Percentiles rank a stretch among this genome's conserved stretches.
phyloP scores from a whole-genome alignment of 2,888 invertebrate genomes.

The Volucella bombylans region DNA sequence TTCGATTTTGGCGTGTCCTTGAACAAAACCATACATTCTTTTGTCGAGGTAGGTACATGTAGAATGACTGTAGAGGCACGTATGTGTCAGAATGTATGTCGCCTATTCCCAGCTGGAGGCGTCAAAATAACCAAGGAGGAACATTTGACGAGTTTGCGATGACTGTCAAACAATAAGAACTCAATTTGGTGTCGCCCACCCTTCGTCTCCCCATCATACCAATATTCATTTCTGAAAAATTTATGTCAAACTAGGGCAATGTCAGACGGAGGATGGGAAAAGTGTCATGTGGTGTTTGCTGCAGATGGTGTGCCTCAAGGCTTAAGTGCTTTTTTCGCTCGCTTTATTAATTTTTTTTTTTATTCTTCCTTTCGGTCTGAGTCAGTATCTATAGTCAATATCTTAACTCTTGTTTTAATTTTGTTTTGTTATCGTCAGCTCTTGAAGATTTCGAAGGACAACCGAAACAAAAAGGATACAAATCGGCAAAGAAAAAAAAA shows the following conservation, averaged over 20 bases:
- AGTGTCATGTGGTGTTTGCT: background rate
- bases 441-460: background rate
- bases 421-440: background rate
- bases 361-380: too few species aligned
- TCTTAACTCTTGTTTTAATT: conserved; percentile 1
- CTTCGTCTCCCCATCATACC: too few species aligned
- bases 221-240: too few species aligned
- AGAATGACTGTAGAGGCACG: too few species aligned
- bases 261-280: background rate
- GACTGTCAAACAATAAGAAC: conserved; percentile 2
- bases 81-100: background rate
- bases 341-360: background rate
- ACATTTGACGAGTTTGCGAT: too few species aligned
- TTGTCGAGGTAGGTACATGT: too few species aligned
- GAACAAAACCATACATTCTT: background rate
- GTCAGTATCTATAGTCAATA: background rate
- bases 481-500: too few species aligned
- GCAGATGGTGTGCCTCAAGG: conserved; percentile 1
- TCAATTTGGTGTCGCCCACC: background rate
- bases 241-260: conserved; percentile 6
- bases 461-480: too few species aligned
- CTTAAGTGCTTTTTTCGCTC: background rate
- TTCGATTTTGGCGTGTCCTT: conserved; percentile 1
- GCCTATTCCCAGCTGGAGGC: background rate
- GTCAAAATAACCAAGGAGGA: background rate